Conservation (phyloP, 2,888 invertebrate genomes). For the Anticlea derivata region DNA sequence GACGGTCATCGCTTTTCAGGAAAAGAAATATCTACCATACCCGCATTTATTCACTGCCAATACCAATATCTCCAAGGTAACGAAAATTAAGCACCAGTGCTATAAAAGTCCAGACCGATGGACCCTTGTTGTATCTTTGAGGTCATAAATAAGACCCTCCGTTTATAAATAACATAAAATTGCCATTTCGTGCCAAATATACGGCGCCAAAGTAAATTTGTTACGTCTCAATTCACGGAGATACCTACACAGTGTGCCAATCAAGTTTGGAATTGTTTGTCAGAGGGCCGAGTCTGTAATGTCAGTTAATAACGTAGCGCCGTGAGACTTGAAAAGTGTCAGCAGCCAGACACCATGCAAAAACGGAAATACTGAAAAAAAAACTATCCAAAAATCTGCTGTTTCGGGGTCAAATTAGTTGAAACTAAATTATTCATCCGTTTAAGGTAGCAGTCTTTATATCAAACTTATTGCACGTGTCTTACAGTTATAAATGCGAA, state of each 20-base stretch:
- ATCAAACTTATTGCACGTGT: too few species aligned
- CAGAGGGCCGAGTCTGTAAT: neutral
- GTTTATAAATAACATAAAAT: slow-evolving; percentile 44
- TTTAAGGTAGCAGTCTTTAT: too few species aligned
- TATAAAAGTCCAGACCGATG: slow-evolving; percentile 21
- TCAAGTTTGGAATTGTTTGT: slow-evolving; percentile 1
- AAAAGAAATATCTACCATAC: neutral
- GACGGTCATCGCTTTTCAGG: too few species aligned
- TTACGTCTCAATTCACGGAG: slow-evolving; percentile 32
- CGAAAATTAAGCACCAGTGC: slow-evolving; percentile 9
- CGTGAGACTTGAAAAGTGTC: too few species aligned
- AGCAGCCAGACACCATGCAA: too few species aligned
- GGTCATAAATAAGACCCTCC: slow-evolving; percentile 37
- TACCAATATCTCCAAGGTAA: slow-evolving; percentile 13
- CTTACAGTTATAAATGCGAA: too few species aligned
- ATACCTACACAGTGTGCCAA: neutral
- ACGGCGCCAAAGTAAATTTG: slow-evolving; percentile 40
- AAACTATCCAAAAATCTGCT: too few species aligned
- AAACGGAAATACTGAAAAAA: too few species aligned
- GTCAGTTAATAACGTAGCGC: too few species aligned
- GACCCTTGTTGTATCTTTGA: slow-evolving; percentile 24
- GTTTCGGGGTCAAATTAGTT: too few species aligned
- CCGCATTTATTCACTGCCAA: neutral
- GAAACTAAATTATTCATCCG: too few species aligned
- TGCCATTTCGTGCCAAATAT: slow-evolving; percentile 40